Evolutionary conservation across 2,113 vertebrate species (phyloP).

Genomic region (Microcebus murinus): DNA sequence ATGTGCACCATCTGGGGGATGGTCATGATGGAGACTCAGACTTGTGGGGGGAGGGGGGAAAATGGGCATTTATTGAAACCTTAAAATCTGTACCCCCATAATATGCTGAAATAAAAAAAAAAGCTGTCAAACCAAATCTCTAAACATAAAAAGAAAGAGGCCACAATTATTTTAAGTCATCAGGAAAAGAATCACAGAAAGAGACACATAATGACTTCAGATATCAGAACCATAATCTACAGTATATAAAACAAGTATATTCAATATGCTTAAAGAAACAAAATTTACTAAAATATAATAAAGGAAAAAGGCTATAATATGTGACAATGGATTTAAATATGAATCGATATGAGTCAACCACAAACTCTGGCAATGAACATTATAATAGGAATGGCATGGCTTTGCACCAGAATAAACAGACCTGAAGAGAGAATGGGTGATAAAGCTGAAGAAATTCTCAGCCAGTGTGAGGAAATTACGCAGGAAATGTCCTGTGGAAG

Average conservation of each 20-base stretch:
- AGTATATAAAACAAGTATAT: not conserved
- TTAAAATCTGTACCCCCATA: too few species aligned
- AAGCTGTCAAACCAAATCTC: not conserved
- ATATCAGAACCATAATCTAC: not conserved
- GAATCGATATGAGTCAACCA: not conserved
- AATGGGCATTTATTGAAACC: too few species aligned
- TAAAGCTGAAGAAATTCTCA: not conserved
- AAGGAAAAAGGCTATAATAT: not conserved
- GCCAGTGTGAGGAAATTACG: fast-evolving
- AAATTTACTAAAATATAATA: not conserved
- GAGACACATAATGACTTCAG: not conserved
- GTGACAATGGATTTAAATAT: not conserved
- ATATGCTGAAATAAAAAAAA: not conserved
- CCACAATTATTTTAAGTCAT: not conserved
- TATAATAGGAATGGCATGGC: not conserved
- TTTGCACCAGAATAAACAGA: not conserved
- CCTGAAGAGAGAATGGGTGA: not conserved
- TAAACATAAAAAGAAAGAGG: not conserved
- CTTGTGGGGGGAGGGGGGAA: too few species aligned
- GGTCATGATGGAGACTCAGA: too few species aligned
- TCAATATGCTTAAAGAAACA: not conserved
- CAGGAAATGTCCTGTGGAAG: too few species aligned
- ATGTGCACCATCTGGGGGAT: too few species aligned
- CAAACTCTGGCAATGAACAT: not conserved
- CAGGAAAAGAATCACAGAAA: not conserved